Conservation (phyloP, 2,888 invertebrate genomes). For the Eupithecia subumbrata region DNA sequence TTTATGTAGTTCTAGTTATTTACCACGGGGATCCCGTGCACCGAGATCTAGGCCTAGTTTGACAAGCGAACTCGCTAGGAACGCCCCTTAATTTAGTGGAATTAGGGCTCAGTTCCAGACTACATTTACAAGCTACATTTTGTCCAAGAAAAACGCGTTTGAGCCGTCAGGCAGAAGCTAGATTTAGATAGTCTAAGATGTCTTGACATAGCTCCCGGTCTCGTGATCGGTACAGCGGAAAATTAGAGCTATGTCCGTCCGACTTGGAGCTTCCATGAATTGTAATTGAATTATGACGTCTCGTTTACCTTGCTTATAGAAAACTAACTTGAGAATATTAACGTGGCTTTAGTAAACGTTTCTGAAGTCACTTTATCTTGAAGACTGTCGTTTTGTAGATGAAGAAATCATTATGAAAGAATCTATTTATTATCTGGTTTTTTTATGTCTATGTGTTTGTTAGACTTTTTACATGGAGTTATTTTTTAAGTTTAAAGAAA, state of each 20-base stretch:
- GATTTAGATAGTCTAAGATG: background rate
- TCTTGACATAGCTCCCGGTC: background rate
- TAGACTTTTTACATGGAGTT: background rate
- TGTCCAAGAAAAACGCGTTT: background rate
- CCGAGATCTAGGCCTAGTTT: no score
- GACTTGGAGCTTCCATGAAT: constrained; percentile 28
- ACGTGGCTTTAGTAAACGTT: constrained; percentile 10
- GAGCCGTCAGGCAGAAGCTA: background rate
- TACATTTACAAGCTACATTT: background rate
- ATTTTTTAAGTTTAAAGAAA: background rate
- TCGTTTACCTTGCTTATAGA: constrained; percentile 15
- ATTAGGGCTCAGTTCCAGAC: no score
- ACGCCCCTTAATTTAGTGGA: no score
- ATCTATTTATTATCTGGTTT: no score
- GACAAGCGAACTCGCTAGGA: no score
- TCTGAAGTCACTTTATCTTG: background rate
- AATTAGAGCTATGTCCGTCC: constrained; percentile 32
- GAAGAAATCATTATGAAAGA: background rate
- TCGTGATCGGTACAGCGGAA: constrained; percentile 27
- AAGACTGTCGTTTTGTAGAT: background rate
- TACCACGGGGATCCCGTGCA: no score
- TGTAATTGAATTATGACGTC: constrained; percentile 31
- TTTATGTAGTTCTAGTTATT: no score
- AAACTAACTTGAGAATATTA: constrained; percentile 16
- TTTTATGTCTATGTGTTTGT: no score